Evolutionary conservation across 2,113 vertebrate genomes (phyloP), one percentile per base, ranked within the genome.

Genomic region (Raja brachyura): DNA sequence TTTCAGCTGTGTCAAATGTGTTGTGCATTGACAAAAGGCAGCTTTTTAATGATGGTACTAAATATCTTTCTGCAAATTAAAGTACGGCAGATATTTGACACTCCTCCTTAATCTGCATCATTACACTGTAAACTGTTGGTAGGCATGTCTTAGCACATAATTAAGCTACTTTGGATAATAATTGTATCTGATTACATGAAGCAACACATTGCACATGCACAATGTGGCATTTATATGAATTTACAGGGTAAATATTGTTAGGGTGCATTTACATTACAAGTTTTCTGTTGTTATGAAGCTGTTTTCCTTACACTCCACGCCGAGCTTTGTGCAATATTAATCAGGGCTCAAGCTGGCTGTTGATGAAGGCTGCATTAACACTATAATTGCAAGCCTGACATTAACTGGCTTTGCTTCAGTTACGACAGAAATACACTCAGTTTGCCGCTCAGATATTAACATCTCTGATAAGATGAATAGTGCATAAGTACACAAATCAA

Each of bases 21-120:
- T 88, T 33, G 28, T 88, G 90, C 33, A 54, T 92, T 7, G 73
- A 92, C 66, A 92, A 92, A 92, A 92, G 39, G 2, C 66, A 92
- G 33, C 10, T 39, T 73, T 70, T 39, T 63, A 88, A 88, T 88
- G 28, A 66, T 33, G 83, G 59, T 88, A 59, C 90, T 73, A 73
- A 73, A 54, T 74, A 92, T 92, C 68, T 73, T 92, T 92, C 22
- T 54, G 48, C 90, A 92, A 92, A 92, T 92, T 74, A 25, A 73
- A 74, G 68, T 33, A 73, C 0, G 33, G 68, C 66, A 92, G 66
- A 73, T 92, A 74, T 73, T 92, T 70, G 90, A 74, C 66, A 70
- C 90, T 92, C 68, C 68, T 70, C 73, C 90, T 73, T 92, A 48
- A 92, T 48, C 18, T 92, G 33, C 68, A 73, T 73, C 90, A 92